phyloP scores from a whole-genome alignment of 2,797 vertebrate genomes.

The Onychomys arenicola region DNA sequence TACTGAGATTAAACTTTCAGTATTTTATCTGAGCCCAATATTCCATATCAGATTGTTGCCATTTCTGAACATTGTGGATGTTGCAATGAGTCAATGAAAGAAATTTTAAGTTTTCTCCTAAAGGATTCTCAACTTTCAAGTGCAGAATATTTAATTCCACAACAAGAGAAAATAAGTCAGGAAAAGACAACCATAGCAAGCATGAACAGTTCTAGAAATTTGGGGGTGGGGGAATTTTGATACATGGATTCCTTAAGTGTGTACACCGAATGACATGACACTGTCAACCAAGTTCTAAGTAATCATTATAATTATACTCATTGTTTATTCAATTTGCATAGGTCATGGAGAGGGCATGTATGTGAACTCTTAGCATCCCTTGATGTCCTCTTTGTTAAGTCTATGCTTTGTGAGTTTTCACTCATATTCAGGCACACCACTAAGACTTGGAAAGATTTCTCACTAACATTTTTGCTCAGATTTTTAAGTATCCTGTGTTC shows the following conservation, averaged over 20 bases:
- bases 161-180: not conserved
- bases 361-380: not conserved
- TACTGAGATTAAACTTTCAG: not conserved
- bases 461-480: not conserved
- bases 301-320: not conserved
- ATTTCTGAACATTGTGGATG: not conserved
- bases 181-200: not conserved
- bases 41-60: not conserved
- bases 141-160: not conserved
- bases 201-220: not conserved
- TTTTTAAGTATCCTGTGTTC: not conserved
- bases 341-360: fast-evolving
- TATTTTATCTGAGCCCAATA: not conserved
- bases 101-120: not conserved
- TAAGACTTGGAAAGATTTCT: not conserved
- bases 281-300: not conserved
- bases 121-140: not conserved
- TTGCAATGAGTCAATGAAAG: not conserved
- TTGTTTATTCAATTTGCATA: not conserved
- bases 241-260: not conserved
- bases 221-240: not conserved
- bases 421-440: not conserved
- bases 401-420: not conserved
- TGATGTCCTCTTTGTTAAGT: not conserved
- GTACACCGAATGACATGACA: not conserved